phyloP scores from a whole-genome alignment of 2,888 invertebrate species.

The Drosophila mulleri region DNA sequence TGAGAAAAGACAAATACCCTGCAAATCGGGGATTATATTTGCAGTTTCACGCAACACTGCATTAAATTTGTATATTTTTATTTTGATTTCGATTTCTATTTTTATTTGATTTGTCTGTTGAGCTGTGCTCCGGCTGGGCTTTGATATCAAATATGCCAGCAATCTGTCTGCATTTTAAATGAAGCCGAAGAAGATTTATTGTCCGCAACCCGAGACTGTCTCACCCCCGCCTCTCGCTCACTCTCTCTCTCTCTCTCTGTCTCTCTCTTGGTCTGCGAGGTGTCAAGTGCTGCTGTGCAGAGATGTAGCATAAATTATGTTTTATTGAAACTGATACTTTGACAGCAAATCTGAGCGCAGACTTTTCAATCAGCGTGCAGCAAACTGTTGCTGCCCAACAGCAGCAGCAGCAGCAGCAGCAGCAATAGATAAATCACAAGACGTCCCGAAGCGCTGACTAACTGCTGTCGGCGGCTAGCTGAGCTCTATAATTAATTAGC shows the following conservation, averaged over 20 bases:
- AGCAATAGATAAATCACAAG: constrained; percentile 69
- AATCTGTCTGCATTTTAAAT: constrained; percentile 78
- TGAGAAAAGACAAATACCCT: constrained; percentile 4
- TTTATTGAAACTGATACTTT: constrained; percentile 75
- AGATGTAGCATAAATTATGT: constrained; percentile 71
- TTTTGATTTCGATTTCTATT: background rate
- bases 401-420: background rate
- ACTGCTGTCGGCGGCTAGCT: constrained; percentile 49
- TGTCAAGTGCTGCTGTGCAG: constrained; percentile 70
- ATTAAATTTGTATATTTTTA: constrained; percentile 9
- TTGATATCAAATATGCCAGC: constrained; percentile 74
- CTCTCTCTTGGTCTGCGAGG: constrained; percentile 40
- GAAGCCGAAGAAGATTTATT: constrained; percentile 79
- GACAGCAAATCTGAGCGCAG: constrained; percentile 61
- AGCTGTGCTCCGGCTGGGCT: constrained; percentile 29
- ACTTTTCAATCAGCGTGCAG: constrained; percentile 60
- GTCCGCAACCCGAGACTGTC: constrained; percentile 12
- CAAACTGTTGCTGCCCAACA: constrained; percentile 68
- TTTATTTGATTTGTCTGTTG: constrained; percentile 10
- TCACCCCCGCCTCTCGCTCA: background rate
- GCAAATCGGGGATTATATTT: constrained; percentile 15
- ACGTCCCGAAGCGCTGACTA: constrained; percentile 52
- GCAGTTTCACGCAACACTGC: constrained; percentile 1
- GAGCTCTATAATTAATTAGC: constrained; percentile 76
- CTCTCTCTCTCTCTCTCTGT: background rate